Evolutionary conservation across 1,140 invertebrate species (phyloP).

Genomic region (Thalassaphorura encarpata): DNA sequence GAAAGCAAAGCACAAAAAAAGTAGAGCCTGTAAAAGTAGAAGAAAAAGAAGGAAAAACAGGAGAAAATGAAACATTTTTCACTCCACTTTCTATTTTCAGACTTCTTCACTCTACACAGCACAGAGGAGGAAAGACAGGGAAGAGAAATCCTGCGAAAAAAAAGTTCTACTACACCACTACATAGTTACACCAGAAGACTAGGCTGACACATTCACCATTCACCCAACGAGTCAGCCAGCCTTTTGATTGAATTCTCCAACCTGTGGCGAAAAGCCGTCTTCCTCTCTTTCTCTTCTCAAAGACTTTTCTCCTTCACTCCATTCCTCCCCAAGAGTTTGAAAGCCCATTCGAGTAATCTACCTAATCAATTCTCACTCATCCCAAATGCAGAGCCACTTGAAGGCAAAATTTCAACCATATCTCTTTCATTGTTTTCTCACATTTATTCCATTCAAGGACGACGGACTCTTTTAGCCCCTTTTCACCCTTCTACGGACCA

Average conservation of each 20-base stretch:
- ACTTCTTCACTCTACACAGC: too few species aligned
- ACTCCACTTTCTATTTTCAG: conserved; percentile 1
- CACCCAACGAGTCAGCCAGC: neutral
- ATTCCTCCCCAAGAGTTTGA: neutral
- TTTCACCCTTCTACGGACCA: too few species aligned
- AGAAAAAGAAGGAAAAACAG: conserved; percentile 5
- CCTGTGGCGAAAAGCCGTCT: conserved; percentile 23
- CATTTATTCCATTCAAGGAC: too few species aligned
- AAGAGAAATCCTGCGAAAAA: too few species aligned
- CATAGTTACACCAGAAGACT: too few species aligned
- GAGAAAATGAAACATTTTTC: conserved; percentile 26
- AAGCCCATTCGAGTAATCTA: conserved; percentile 21
- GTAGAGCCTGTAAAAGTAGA: neutral
- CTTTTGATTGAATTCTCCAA: conserved; percentile 26
- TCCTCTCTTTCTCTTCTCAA: neutral
- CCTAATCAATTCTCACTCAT: conserved; percentile 22
- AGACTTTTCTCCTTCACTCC: neutral
- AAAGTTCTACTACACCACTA: too few species aligned
- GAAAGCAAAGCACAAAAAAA: too few species aligned
- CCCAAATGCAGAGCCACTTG: neutral
- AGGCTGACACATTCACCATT: neutral
- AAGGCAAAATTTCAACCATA: too few species aligned
- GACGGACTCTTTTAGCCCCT: too few species aligned
- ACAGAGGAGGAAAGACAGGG: too few species aligned
- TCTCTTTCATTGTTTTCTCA: too few species aligned